Percentiles rank a stretch among this genome's conserved stretches.
Conservation (phyloP, 2,888 invertebrate species). For the Agrotis ipsilon region DNA sequence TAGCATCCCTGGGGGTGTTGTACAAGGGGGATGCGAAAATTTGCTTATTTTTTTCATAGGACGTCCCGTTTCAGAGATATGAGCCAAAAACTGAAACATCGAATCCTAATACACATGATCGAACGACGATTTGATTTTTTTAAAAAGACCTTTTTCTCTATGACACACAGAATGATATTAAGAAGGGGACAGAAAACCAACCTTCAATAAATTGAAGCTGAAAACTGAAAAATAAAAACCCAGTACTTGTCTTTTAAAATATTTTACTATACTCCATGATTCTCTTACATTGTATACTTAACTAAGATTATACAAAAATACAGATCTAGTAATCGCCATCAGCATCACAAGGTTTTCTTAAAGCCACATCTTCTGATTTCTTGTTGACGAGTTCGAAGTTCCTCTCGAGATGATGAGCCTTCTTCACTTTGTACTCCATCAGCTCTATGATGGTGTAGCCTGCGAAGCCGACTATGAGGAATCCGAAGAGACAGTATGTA, state of each 20-base stretch:
- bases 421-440: slow-evolving; percentile 87
- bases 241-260: neutral
- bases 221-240: neutral
- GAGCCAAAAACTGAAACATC: too few relatives aligned
- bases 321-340: slow-evolving; percentile 32
- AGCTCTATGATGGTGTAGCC: slow-evolving; percentile 94
- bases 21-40: too few relatives aligned
- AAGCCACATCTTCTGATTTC: slow-evolving; percentile 73
- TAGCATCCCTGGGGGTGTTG: too few relatives aligned
- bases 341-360: slow-evolving; percentile 33
- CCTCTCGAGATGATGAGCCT: slow-evolving; percentile 80
- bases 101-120: too few relatives aligned
- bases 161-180: neutral
- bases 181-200: slow-evolving; percentile 2
- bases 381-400: slow-evolving; percentile 84
- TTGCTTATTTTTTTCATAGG: too few relatives aligned
- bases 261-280: neutral
- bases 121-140: too few relatives aligned
- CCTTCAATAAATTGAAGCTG: too few relatives aligned
- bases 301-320: neutral
- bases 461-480: slow-evolving; percentile 93
- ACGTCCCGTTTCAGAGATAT: too few relatives aligned
- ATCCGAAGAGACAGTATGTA: slow-evolving; percentile 92
- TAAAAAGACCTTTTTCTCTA: neutral
- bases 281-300: neutral